Conservation (phyloP, 2,888 invertebrate species). For the Eucriotettix oculatus region DNA sequence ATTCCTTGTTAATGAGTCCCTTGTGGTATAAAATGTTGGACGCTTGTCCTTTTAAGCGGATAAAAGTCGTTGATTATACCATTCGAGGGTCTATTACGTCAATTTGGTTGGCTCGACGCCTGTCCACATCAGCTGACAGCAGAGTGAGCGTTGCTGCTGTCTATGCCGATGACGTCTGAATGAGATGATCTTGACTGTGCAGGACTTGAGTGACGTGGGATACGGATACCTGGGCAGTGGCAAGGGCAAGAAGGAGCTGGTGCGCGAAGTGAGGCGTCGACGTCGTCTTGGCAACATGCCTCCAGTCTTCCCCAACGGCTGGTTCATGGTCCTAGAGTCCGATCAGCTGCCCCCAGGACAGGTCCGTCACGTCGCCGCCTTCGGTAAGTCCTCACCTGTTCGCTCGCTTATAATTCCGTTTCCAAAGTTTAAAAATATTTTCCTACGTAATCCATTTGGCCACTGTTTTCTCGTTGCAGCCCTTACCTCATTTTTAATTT, state of each 20-base stretch:
- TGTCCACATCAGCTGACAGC: too few relatives aligned
- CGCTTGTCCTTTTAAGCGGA: too few relatives aligned
- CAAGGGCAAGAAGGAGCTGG: conserved; percentile 19
- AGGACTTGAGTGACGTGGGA: conserved; percentile 34
- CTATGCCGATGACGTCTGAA: too few relatives aligned
- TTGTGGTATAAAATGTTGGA: too few relatives aligned
- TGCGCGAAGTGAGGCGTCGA: conserved; percentile 31
- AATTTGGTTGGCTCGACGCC: too few relatives aligned
- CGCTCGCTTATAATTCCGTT: neutral
- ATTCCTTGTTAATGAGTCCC: too few relatives aligned
- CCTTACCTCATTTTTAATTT: too few relatives aligned
- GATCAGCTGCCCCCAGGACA: conserved; percentile 34
- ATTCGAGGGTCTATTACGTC: too few relatives aligned
- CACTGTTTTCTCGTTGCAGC: too few relatives aligned
- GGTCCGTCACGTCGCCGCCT: conserved; percentile 41
- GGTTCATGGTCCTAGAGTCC: conserved; percentile 66
- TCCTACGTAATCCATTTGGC: neutral
- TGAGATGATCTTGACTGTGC: neutral
- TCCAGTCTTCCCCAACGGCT: conserved; percentile 79
- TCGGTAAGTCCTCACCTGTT: conserved; percentile 34
- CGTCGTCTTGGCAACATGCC: conserved; percentile 50
- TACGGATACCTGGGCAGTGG: conserved; percentile 23
- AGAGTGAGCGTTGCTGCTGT: too few relatives aligned
- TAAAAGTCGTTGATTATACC: too few relatives aligned
- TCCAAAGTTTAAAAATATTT: neutral